Evolutionary conservation across 2,888 invertebrate species (phyloP), one percentile per base, ranked within the genome.

Genomic region (Heliconius ethilla): DNA sequence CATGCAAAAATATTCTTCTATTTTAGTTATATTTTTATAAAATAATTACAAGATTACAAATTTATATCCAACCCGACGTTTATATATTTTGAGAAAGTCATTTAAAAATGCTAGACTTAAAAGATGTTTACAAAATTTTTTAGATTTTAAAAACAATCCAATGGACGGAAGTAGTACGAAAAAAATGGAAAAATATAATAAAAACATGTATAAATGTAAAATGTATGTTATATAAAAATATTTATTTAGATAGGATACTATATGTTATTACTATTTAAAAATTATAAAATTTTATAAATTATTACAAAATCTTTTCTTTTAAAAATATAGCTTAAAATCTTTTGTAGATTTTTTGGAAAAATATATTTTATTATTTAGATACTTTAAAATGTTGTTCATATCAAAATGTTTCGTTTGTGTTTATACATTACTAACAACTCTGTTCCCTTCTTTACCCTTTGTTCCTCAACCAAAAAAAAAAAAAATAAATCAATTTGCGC

Each of bases 371-470:
- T 40, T 40, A 40, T 40, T n/a, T 72, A 33, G n/a, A 15, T 59
- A 25, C 22, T 70, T n/a, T 72, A 33, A 72, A 72, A 37, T 25
- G 9, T 72, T 11, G 6, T 3, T 25, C 11, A 15, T 55, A n/a
- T 55, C 18, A 59, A 33, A 72, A n/a, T 2, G 10, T 22, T 33
- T 33, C 13, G 1, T n/a, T 72, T 33, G 1, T 72, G 51, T 55
- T 70, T 70, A 67, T 25, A 67, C n/a, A 15, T 3, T 69, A 40
- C 25, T 33, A 13, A 33, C 51, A 55, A 13, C 13, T 59, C n/a
- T 72, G 72, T 11, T 72, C 59, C 72, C 72, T 59, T 33, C 59
- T 72, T 72, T 72, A n/a, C 70, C n/a, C n/a, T 59, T 59, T 33
- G 33, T n/a, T 25, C 55, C 33, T 55, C 55, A n/a, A 29, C n/a